Base-by-base conservation (phyloP, 2,888 invertebrate species). In the Chymomyza procnemis region DNA sequence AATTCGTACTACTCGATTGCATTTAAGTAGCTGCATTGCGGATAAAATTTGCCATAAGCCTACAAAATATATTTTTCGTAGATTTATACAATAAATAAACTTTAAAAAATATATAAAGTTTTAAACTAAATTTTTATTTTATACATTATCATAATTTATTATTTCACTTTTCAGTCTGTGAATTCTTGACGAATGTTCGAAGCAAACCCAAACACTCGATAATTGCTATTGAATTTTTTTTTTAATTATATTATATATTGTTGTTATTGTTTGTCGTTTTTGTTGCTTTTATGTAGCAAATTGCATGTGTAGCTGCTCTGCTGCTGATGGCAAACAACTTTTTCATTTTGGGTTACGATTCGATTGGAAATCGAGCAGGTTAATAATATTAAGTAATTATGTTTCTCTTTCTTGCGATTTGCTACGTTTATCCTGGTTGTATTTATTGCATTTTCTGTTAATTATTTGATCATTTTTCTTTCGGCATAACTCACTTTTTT, bases 261-360 rank as follows among this genome's bases (percentile, higher is more conserved):
- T 68, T 73, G 73, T 73, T 74, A 58, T 68, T 74, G 46, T 59
- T 41, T 59, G 14, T 57, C 41, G 30, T 56, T 56, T 21, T 22
- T 22, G 22, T 59, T 19, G 41, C 41, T 41, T 16, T 46, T 46
- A 41, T 26, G n/a, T 34, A 76, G 84, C 18, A 1, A 16, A 57
- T 26, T 34, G 57, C n/a, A 30, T 57, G 34, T 18, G 19, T 21
- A n/a, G 19, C 9, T 55, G 55, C 50, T 57, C n/a, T 12, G 6
- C 16, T n/a, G 18, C 30, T 57, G 18, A 83, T 75, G 84, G 80
- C 71, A 83, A 83, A 77, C 84, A 65, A 73, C 84, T 80, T 79
- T 76, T 79, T 71, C 63, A 64, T 67, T 69, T 69, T 56, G 56
- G 56, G 60, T 58, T 60, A 65, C 67, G 14, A 16, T 30, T 61